phyloP scores from a whole-genome alignment of 2,113 vertebrate species.

The Hippolais icterina region DNA sequence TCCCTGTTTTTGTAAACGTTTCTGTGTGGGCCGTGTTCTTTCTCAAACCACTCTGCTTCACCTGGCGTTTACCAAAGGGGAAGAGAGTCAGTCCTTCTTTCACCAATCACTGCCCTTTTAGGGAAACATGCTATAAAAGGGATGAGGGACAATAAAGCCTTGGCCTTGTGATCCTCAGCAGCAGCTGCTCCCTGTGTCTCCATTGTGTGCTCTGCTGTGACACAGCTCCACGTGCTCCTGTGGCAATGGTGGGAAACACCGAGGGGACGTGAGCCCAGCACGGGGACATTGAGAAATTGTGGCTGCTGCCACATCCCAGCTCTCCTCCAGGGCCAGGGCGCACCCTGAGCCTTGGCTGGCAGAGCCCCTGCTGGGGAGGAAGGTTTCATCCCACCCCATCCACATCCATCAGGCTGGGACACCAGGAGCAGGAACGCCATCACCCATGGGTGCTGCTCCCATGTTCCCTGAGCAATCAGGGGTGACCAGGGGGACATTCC shows the following conservation, averaged over 20 bases:
- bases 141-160: no score
- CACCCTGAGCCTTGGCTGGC: not conserved
- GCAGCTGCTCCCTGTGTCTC: no score
- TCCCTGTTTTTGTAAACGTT: no score
- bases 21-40: no score
- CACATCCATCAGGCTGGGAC: accelerated
- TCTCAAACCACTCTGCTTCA: no score
- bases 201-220: no score
- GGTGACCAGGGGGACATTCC: not conserved
- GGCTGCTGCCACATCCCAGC: not conserved
- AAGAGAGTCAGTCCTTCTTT: no score
- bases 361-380: not conserved
- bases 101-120: no score
- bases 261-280: not conserved
- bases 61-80: no score
- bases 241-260: not conserved
- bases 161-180: no score
- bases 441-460: not conserved
- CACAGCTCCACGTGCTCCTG: not conserved
- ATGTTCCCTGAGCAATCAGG: accelerated
- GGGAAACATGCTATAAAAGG: no score
- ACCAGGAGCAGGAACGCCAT: not conserved
- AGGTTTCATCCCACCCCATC: not conserved
- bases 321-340: not conserved
- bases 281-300: not conserved